Evolutionary conservation across 2,113 vertebrate species (phyloP), one percentile per base, ranked within the genome.

Genomic region (Chaetodon trifascialis): DNA sequence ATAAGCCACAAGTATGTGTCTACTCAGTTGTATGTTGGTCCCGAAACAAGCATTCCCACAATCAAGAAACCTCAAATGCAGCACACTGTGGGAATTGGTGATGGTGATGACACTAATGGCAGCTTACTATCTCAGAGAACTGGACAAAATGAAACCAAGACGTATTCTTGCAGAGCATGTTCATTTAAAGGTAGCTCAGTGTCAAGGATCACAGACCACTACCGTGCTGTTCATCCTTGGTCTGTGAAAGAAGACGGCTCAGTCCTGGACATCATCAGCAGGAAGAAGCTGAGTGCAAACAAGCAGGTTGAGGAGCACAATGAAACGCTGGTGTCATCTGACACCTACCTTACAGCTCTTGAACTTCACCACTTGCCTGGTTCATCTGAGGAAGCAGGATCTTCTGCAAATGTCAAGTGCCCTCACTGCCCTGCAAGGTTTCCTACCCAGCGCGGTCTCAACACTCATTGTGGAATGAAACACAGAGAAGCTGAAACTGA

Each of bases 201-300:
- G 83, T 95, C 94, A 86, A 92, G 94, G 82, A 95, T 98, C 78
- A 94, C 93, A 34, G 94, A 94, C 80, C 97, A 98, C 88, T 97
- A 96, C 84, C 96, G 96, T 11, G 94, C 92, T 0, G 95, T 96
- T 93, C 97, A 98, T 63, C 96, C 97, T 54, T 96, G 95, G 96
- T 93, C 95, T 7, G 94, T 96, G 86, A 97, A 97, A 58, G 95
- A 96, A 1, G 95, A 97, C 30, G 95, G 96, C 67, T 96, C 96
- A 0, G 96, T 96, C 55, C 84, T 96, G 38, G 94, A 96, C 77
- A 95, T 95, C 62, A 95, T 96, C 68, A 94, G 93, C 80, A 96
- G 95, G 47, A 97, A 95, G 60, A 94, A 95, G 62, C 54, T 78
- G n/a, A 76, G 64, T 1, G 92, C 94, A 52, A 88, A 90, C 69